These are phyloP conservation scores for Neuroterus valhalla DNA, from an alignment of 1,140 invertebrate genomes.

Conservation along the genomic window DNA sequence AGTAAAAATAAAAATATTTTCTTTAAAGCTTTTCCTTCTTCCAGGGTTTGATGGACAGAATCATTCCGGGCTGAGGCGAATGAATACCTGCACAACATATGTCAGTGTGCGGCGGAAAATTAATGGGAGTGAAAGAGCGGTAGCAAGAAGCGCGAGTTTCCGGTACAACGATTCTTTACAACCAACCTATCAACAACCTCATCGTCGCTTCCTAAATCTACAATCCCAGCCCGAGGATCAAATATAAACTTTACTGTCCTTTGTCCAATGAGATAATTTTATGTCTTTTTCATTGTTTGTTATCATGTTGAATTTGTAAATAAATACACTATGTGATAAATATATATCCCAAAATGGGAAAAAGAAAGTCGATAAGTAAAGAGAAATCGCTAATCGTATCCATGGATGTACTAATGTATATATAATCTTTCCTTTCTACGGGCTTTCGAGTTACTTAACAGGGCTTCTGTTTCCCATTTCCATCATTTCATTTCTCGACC, in stretches of 20 bases:
- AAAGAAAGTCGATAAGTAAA: not conserved
- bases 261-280: not conserved
- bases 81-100: slow-evolving; percentile 81
- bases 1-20: slow-evolving; percentile 14
- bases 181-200: slow-evolving; percentile 31
- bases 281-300: not conserved
- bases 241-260: slow-evolving; percentile 43
- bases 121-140: slow-evolving; percentile 49
- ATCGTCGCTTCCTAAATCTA: slow-evolving; percentile 48
- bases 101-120: slow-evolving; percentile 68
- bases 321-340: slow-evolving; percentile 14
- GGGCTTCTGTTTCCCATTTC: too few relatives aligned
- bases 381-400: not conserved
- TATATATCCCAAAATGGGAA: not conserved
- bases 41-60: slow-evolving; percentile 69
- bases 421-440: too few relatives aligned
- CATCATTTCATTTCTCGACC: too few relatives aligned
- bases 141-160: slow-evolving; percentile 56
- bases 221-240: slow-evolving; percentile 57
- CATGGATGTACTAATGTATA: too few relatives aligned
- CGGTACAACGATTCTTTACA: slow-evolving; percentile 44
- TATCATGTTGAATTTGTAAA: slow-evolving; percentile 21
- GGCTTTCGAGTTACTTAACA: too few relatives aligned
- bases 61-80: slow-evolving; percentile 76
- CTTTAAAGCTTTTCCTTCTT: slow-evolving; percentile 35